phyloP scores from a whole-genome alignment of 2,888 invertebrate species.

The Pinctada fucata region DNA sequence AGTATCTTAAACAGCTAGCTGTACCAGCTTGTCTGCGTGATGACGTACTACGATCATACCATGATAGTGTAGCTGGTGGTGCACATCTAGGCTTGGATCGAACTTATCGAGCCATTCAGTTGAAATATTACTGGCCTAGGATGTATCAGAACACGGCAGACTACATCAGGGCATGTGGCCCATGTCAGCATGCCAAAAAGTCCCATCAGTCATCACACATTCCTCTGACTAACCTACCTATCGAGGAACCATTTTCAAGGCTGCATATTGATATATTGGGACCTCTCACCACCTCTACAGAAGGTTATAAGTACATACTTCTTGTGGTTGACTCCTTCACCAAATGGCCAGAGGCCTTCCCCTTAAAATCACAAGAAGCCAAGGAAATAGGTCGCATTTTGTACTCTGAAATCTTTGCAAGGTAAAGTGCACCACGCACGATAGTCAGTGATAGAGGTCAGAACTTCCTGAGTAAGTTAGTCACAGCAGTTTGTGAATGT shows the following conservation, averaged over 20 bases:
- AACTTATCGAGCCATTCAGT: conserved; percentile 29
- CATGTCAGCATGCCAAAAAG: conserved; percentile 24
- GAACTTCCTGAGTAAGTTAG: conserved; percentile 44
- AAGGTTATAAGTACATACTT: conserved; percentile 42
- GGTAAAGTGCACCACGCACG: conserved; percentile 41
- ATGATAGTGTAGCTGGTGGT: too few species aligned
- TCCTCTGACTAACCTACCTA: conserved; percentile 31
- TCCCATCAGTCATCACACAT: conserved; percentile 6
- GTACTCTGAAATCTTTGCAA: conserved; percentile 43
- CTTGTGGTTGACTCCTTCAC: conserved; percentile 35
- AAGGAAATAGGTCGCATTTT: conserved; percentile 34
- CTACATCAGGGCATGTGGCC: conserved; percentile 22
- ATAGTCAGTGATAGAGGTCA: conserved; percentile 46
- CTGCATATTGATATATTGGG: conserved; percentile 47
- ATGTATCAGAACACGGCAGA: too few species aligned
- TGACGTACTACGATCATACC: too few species aligned
- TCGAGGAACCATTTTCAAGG: conserved; percentile 28
- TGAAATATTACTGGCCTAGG: too few species aligned
- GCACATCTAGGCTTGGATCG: conserved; percentile 9
- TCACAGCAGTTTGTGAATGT: conserved; percentile 47
- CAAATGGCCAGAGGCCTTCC: conserved; percentile 36
- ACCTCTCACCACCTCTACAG: conserved; percentile 23
- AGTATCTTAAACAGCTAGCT: conserved; percentile 23
- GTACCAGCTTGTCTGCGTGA: too few species aligned
- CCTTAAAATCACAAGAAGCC: conserved; percentile 36